phyloP scores from a whole-genome alignment of 2,888 invertebrate genomes.

The Trilocha varians region DNA sequence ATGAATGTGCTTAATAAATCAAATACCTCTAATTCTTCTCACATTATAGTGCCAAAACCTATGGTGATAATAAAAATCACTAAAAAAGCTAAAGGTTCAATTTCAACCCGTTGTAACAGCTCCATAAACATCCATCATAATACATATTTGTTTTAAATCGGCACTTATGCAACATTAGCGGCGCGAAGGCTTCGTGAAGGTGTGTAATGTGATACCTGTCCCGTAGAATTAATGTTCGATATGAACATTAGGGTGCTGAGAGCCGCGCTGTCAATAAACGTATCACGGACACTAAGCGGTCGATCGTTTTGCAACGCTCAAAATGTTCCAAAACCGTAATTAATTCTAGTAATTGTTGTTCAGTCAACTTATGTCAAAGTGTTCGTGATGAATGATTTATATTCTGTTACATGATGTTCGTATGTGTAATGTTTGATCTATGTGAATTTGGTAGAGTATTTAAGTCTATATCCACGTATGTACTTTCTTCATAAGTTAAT shows the following conservation, averaged over 20 bases:
- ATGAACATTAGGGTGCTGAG: slow-evolving; percentile 29
- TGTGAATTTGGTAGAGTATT: too few species aligned
- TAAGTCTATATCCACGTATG: too few species aligned
- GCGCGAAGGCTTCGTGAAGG: slow-evolving; percentile 26
- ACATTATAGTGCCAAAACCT: too few species aligned
- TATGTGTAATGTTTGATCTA: not conserved
- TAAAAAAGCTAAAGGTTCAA: not conserved
- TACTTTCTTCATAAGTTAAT: too few species aligned
- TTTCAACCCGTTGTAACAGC: slow-evolving; percentile 2
- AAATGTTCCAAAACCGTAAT: not conserved
- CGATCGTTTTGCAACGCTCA: slow-evolving; percentile 10
- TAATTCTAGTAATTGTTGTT: not conserved
- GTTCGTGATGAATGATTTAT: not conserved
- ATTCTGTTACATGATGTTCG: not conserved
- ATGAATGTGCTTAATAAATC: too few species aligned
- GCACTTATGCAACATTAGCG: slow-evolving; percentile 37
- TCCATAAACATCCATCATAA: not conserved
- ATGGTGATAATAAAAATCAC: too few species aligned
- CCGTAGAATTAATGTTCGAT: slow-evolving; percentile 32
- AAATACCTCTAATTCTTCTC: too few species aligned
- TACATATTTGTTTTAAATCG: slow-evolving; percentile 13
- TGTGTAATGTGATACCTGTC: slow-evolving; percentile 46
- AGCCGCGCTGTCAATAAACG: slow-evolving; percentile 24
- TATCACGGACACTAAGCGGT: slow-evolving; percentile 8
- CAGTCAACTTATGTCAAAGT: not conserved